phyloP scores from a whole-genome alignment of 2,888 invertebrate genomes.

The Spisula solida region DNA sequence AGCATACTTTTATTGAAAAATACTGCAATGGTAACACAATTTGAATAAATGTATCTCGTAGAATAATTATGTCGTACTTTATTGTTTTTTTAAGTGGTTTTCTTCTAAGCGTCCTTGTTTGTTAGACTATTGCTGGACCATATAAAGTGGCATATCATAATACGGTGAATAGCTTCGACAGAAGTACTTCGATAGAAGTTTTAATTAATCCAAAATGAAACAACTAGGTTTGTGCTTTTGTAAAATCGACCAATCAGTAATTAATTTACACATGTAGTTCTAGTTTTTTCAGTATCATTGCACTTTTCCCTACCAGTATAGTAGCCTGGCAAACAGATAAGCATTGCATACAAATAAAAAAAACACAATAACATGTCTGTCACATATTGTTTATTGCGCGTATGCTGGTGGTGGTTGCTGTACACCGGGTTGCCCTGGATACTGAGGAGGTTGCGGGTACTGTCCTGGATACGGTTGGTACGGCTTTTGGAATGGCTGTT shows the following conservation, averaged over 20 bases:
- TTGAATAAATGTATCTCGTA: neutral
- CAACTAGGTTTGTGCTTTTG: no score
- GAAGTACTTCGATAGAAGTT: no score
- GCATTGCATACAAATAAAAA: neutral
- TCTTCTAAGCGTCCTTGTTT: no score
- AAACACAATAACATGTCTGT: neutral
- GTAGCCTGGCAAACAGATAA: neutral
- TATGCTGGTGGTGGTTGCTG: conserved; percentile 28
- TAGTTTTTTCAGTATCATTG: no score
- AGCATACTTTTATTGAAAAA: neutral
- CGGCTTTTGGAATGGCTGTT: conserved; percentile 1
- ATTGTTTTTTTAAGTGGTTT: no score
- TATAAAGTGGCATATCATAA: no score
- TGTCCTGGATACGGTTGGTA: conserved; percentile 12
- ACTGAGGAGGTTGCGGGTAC: conserved; percentile 5
- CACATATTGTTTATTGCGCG: neutral
- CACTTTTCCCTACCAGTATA: no score
- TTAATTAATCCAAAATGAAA: no score
- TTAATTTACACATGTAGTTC: no score
- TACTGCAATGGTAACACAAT: neutral
- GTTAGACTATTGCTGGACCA: no score
- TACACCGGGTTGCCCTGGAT: conserved; percentile 4
- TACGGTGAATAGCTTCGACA: no score
- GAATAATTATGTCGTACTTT: neutral
- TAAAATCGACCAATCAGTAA: no score